Conservation (phyloP, 37 sponge, comb jelly and placozoan species). For the Crambe crambe region DNA sequence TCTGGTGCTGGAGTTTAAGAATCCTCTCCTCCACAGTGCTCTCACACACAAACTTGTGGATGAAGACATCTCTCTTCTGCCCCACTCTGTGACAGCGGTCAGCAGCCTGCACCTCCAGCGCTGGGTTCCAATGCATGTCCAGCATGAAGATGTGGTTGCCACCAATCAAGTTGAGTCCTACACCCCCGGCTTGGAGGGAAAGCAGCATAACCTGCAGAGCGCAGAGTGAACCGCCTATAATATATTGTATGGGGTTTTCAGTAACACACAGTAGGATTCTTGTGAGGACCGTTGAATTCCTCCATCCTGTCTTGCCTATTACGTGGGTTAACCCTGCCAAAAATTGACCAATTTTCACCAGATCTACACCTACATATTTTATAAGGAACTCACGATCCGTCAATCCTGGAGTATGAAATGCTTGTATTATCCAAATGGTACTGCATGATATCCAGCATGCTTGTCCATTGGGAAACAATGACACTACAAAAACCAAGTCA, state of each 20-base stretch:
- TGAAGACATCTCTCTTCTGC: conserved; percentile 56
- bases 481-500: conserved; percentile 26
- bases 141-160: conserved; percentile 78
- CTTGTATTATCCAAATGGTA: conserved; percentile 33
- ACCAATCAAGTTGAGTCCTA: conserved; percentile 73
- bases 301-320: conserved; percentile 21
- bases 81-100: conserved; percentile 75
- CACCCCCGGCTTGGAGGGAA: conserved; percentile 76
- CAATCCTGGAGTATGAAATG: conserved; percentile 43
- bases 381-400: conserved; percentile 60
- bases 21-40: conserved; percentile 68
- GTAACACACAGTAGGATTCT: conserved; percentile 34
- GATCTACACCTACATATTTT: not conserved
- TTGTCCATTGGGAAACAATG: conserved; percentile 79
- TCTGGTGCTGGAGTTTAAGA: conserved; percentile 52
- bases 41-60: conserved; percentile 75
- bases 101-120: conserved; percentile 69
- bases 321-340: conserved; percentile 24
- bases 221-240: not conserved
- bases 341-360: not conserved
- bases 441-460: conserved; percentile 60
- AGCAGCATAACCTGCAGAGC: conserved; percentile 68
- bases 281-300: conserved; percentile 31
- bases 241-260: conserved; percentile 5
- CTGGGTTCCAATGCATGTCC: conserved; percentile 89